phyloP scores from a whole-genome alignment of 2,888 invertebrate species.

The Timema podura region DNA sequence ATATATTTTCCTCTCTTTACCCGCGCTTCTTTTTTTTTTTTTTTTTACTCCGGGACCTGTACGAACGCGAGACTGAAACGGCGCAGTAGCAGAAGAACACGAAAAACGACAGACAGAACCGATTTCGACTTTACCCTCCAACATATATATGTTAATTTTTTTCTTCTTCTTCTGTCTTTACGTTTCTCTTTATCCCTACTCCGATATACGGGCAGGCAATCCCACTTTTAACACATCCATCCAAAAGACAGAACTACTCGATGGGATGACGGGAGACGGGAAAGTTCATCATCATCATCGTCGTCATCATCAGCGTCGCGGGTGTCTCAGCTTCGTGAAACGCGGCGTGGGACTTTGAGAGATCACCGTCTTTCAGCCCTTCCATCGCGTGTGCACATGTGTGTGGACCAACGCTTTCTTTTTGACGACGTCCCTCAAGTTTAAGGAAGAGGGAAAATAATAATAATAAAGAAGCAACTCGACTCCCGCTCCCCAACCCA shows the following conservation, averaged over 20 bases:
- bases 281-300: not conserved
- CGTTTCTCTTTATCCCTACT: constrained; percentile 12
- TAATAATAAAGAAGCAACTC: too few relatives aligned
- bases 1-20: constrained; percentile 2
- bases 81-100: constrained; percentile 29
- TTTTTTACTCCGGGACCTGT: too few relatives aligned
- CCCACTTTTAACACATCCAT: constrained; percentile 19
- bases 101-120: constrained; percentile 15
- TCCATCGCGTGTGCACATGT: constrained; percentile 46
- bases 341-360: not conserved
- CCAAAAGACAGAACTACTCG: constrained; percentile 24
- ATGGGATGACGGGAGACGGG: constrained; percentile 22
- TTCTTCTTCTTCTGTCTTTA: too few relatives aligned
- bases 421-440: not conserved
- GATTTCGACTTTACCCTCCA: not conserved
- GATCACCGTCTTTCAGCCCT: not conserved
- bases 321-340: constrained; percentile 28
- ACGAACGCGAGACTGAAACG: constrained; percentile 19
- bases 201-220: constrained; percentile 15
- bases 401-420: not conserved
- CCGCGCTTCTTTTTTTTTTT: too few relatives aligned
- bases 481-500: too few relatives aligned
- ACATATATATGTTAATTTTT: not conserved
- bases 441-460: constrained; percentile 48
- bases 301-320: constrained; percentile 28